Evolutionary conservation across 1,140 invertebrate genomes (phyloP), one percentile per base, ranked within the genome.

Genomic region (Laupala kohalensis): DNA sequence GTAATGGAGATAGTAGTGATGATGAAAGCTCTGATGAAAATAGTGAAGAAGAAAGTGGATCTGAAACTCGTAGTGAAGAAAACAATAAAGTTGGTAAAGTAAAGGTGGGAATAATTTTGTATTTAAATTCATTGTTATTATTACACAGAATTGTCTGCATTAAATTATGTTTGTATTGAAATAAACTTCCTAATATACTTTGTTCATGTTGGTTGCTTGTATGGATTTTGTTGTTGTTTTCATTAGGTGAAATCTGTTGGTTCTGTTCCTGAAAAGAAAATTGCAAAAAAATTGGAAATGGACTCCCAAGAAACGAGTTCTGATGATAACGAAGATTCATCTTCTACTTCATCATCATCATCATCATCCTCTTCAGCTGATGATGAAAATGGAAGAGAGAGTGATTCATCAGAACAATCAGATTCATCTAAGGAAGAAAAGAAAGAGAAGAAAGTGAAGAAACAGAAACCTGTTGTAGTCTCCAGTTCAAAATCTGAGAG

Each of bases 301-400:
- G 74, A 72, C 30, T 75, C 74, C 37, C 73, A 74, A 30, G 69
- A 64, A 15, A 65, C 69, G 19, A 71, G 74, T 23, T 72, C 72
- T 2, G 74, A 77, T 66, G 73, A 75, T 72, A 73, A 78, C 69
- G 74, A 76, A 23, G 75, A 77, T 64, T 75, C 74, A 70, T 75
- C 75, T 67, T 25, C 25, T 2, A 13, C 25, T 69, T n/a, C 25
- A 53, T 53, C 37, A 13, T 53, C 37, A 9, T 53, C 37, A 53
- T 53, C 37, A 13, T 53, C 37, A 13, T 9, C 9, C 19, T 9
- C 9, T 15, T 4, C 12, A 2, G 73, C 74, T 25, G 76, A 77
- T 64, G 82, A 81, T 62, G 79, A 79, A 72, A 79, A 83, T 65
- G 74, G 76, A 72, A 74, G 63, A 77, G 79, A 81, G 24, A 75